Conservation (phyloP, 2,888 invertebrate genomes). For the Hanleya hanleyi region DNA sequence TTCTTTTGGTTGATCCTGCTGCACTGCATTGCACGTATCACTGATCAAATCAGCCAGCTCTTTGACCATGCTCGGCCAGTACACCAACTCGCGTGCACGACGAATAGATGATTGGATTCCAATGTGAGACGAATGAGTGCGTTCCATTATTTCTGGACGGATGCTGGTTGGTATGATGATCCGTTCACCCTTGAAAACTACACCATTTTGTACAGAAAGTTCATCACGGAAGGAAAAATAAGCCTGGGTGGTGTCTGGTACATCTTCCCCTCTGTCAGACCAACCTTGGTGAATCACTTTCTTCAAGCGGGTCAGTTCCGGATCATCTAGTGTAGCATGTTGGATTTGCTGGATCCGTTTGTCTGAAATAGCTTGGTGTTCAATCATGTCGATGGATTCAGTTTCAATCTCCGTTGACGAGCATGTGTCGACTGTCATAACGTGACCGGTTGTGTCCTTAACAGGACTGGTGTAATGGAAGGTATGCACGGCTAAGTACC, state of each 20-base stretch:
- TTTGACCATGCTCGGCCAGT: not conserved
- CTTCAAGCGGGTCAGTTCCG: not conserved
- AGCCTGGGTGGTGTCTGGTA: not conserved
- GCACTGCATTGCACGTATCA: not conserved
- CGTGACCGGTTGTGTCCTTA: not conserved
- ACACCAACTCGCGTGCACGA: not conserved
- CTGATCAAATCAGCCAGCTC: not conserved
- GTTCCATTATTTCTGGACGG: not conserved
- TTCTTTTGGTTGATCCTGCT: slow-evolving; percentile 8
- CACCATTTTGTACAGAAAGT: not conserved
- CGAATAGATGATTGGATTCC: not conserved
- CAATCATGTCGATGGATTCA: not conserved
- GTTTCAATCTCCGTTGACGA: not conserved
- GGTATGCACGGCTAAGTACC: slow-evolving; percentile 15
- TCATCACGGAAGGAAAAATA: not conserved
- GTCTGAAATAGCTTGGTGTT: not conserved
- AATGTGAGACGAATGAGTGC: not conserved
- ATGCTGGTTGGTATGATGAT: not conserved
- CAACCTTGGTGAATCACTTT: slow-evolving; percentile 4
- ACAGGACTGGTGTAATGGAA: not conserved
- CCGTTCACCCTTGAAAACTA: not conserved
- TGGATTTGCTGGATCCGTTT: not conserved
- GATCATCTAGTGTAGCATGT: not conserved
- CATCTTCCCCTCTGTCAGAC: not conserved
- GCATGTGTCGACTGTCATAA: not conserved